A percentile compares a stretch with the other conserved stretches of the same genome.
phyloP scores from a whole-genome alignment of 2,113 vertebrate genomes.

The Xiphophorus couchianus region DNA sequence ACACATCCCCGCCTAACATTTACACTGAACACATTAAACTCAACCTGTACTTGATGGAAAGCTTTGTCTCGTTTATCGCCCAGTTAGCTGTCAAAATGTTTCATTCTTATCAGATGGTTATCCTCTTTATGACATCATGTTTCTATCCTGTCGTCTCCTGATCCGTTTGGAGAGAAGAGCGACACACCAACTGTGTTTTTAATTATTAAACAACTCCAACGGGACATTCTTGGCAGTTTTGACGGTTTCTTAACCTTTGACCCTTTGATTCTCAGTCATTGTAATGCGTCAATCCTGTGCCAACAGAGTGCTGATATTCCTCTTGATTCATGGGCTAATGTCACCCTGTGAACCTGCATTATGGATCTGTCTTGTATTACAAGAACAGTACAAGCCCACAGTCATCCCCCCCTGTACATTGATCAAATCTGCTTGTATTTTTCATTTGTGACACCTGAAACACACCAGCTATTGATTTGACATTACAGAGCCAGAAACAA shows the following conservation, averaged over 20 bases:
- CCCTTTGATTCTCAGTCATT: constrained; percentile 35
- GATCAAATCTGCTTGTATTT: constrained; percentile 74
- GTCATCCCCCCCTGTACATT: constrained; percentile 67
- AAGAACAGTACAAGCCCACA: constrained; percentile 46
- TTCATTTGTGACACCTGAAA: constrained; percentile 70
- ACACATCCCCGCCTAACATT: background rate
- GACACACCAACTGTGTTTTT: constrained; percentile 3
- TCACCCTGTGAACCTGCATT: constrained; percentile 7
- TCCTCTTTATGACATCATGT: background rate
- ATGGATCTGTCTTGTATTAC: constrained; percentile 56
- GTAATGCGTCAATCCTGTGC: constrained; percentile 18
- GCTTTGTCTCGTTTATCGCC: background rate
- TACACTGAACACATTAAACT: background rate
- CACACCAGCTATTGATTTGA: constrained; percentile 65
- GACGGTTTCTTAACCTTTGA: constrained; percentile 3
- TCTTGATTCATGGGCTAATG: constrained; percentile 37
- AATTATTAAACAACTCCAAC: constrained; percentile 2
- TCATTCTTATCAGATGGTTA: background rate
- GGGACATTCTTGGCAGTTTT: background rate
- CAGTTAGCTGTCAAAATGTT: background rate
- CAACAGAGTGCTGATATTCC: constrained; percentile 34
- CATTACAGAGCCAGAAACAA: constrained; percentile 61
- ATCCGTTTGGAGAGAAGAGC: too few species aligned
- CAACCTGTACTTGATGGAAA: background rate
- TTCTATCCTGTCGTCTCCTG: background rate